Conservation (phyloP, 35 echinoderm and acorn worm genomes). For the Nesometra sesokonis region DNA sequence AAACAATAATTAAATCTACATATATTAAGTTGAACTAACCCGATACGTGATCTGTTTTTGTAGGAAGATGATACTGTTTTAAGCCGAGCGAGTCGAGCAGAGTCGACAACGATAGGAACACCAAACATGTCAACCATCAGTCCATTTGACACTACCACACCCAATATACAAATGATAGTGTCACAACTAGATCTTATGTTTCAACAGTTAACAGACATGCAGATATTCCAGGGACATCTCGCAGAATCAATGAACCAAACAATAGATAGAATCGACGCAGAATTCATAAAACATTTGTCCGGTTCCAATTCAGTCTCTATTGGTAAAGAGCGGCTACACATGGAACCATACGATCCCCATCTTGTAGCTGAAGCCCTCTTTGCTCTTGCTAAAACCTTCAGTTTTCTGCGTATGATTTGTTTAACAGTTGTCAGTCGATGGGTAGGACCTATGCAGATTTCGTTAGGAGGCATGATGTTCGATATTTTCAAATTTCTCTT, state of each 20-base stretch:
- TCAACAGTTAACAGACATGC: constrained; percentile 2
- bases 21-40: too few relatives aligned
- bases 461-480: constrained; percentile 93
- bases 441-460: constrained; percentile 99
- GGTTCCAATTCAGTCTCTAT: neutral
- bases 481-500: constrained; percentile 93
- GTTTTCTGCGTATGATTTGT: constrained; percentile 89
- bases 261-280: neutral
- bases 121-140: constrained; percentile 17
- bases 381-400: constrained; percentile 86
- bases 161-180: neutral
- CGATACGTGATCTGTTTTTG: too few relatives aligned
- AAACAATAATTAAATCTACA: too few relatives aligned
- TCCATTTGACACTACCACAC: neutral
- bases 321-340: constrained; percentile 10
- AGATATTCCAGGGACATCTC: neutral
- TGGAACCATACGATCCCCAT: constrained; percentile 49
- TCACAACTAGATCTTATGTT: constrained; percentile 15
- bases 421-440: constrained; percentile 82
- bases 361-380: constrained; percentile 80
- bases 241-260: constrained; percentile 15
- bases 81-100: neutral
- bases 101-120: neutral
- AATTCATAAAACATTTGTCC: neutral
- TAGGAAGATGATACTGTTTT: neutral